Evolutionary conservation across 2,888 invertebrate genomes (phyloP), one percentile per base, ranked within the genome.

Genomic region (Nemurella pictetii): DNA sequence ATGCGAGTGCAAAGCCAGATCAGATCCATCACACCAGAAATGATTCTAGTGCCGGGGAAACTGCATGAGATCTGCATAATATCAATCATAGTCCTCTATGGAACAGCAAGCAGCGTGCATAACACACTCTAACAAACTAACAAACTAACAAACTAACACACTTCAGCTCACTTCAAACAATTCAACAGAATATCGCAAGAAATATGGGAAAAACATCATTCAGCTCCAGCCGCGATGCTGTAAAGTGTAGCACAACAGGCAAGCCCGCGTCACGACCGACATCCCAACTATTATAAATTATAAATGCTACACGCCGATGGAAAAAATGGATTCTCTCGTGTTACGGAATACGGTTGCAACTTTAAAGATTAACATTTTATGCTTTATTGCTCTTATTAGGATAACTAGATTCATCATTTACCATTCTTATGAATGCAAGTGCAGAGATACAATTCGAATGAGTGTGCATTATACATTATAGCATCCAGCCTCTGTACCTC

Each of bases 301-400:
- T 55, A 55, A 55, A 55, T 55, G 20, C 15, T 55, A 55, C 55
- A 20, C 55, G 9, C 9, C 15, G 15, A 55, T 7, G 55, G 55
- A 55, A 55, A 55, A 55, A 55, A 55, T 9, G 26, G 28, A 75
- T 28, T 75, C 26, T 75, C 75, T 75, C 75, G 75, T 75, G 75
- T 75, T 75, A 75, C 75, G 75, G 75, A 75, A 75, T 75, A 75
- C 75, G 28, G 75, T 75, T 75, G 75, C 75, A 75, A 75, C 26
- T 28, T 75, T 75, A 75, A 75, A 75, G 75, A 27, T 75, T 75
- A 27, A 75, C 75, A 75, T 75, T 75, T 28, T 75, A 75, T 75
- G 28, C 26, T 75, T 27, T 75, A 75, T 28, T 27, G 12, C 26
- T 27, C 75, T 75, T 75, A 75, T 75, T 75, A 75, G 28, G 27